Percentiles rank a stretch among this genome's conserved stretches.
These are phyloP conservation scores for Pteromalus puparum DNA, from an alignment of 1,140 invertebrate genomes.

Conservation along the genomic window DNA sequence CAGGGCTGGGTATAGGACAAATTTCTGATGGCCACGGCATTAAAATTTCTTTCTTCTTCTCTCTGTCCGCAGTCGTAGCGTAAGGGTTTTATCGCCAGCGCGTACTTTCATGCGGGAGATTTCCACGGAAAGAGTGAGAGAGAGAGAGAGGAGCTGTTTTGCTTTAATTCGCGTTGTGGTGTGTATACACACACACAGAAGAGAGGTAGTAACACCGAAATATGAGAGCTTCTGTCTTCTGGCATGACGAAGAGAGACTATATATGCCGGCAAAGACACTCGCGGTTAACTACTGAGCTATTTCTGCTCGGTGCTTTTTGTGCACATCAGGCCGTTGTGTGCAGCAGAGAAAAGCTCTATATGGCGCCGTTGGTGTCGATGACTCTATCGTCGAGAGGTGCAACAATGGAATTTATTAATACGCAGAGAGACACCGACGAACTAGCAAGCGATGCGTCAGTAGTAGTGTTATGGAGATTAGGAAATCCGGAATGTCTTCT, in stretches of 20 bases:
- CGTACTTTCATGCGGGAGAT: constrained; percentile 11
- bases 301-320: neutral
- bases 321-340: no score
- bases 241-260: neutral
- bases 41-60: neutral
- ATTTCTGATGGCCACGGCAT: neutral
- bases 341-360: no score
- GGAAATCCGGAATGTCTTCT: constrained; percentile 16
- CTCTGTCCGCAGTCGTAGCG: neutral
- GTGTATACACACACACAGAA: neutral
- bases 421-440: no score
- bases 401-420: constrained; percentile 27
- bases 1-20: neutral
- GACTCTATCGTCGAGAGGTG: constrained; percentile 7
- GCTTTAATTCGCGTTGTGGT: neutral
- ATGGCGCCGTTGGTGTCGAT: neutral
- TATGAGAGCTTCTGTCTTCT: neutral
- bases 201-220: neutral
- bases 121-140: neutral
- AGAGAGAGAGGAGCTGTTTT: neutral
- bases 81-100: neutral
- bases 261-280: neutral
- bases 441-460: no score
- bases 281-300: neutral
- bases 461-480: constrained; percentile 23